Conservation (phyloP, 2,888 invertebrate genomes). For the Julus scandinavius region DNA sequence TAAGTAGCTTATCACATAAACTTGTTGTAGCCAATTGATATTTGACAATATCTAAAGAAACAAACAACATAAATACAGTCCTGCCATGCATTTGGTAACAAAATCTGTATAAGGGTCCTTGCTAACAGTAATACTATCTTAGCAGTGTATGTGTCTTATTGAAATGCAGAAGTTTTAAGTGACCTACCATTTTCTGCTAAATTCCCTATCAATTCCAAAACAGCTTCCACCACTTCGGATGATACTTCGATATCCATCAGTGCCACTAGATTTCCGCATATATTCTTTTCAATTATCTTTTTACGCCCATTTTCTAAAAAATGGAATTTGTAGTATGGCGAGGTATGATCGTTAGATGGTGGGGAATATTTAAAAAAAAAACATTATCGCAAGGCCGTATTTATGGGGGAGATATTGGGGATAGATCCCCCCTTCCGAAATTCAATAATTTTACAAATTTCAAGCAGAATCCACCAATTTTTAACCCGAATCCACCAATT, state of each 20-base stretch:
- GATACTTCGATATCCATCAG: conserved; percentile 61
- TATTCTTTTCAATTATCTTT: conserved; percentile 60
- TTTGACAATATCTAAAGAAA: conserved; percentile 76
- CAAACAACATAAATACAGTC: too few species aligned
- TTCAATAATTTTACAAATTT: too few species aligned
- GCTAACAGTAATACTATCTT: not conserved
- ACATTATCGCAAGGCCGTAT: too few species aligned
- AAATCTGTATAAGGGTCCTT: too few species aligned
- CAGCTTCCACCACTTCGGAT: conserved; percentile 62
- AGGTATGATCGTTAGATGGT: not conserved
- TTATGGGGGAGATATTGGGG: too few species aligned
- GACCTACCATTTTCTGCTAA: conserved; percentile 64
- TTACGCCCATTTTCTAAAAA: conserved; percentile 58
- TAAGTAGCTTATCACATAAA: conserved; percentile 79
- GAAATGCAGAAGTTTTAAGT: not conserved
- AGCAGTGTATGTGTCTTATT: not conserved
- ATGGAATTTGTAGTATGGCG: not conserved
- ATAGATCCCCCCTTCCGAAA: too few species aligned
- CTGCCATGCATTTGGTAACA: too few species aligned
- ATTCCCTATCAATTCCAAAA: conserved; percentile 64
- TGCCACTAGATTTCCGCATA: conserved; percentile 57
- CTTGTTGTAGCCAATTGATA: conserved; percentile 79
- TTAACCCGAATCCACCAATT: too few species aligned
- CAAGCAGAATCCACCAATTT: too few species aligned
- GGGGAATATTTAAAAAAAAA: not conserved